A percentile compares a stretch with the other conserved stretches of the same genome.
Evolutionary conservation across 2,113 vertebrate genomes (phyloP).

Genomic region (Cavia porcellus): DNA sequence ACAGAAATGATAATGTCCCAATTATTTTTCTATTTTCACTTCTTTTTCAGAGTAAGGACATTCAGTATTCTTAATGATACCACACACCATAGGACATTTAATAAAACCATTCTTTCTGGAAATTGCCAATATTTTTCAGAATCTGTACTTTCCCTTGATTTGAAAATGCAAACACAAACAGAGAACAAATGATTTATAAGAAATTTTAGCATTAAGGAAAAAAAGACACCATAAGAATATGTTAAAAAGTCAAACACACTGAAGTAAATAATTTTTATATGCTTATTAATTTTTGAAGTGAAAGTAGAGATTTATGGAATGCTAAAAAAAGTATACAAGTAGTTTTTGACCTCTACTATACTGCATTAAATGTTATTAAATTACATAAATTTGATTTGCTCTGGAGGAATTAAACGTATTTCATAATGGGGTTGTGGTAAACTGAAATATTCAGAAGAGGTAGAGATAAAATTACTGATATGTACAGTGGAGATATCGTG

Average conservation of each 20-base stretch:
- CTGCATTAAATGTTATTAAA: neutral
- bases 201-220: neutral
- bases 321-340: conserved; percentile 5
- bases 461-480: neutral
- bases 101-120: neutral
- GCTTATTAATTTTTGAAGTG: conserved; percentile 49
- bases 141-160: neutral
- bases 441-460: neutral
- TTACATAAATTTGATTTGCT: conserved; percentile 24
- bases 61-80: neutral
- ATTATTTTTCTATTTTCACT: neutral
- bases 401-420: neutral
- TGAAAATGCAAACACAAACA: neutral
- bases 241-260: conserved; percentile 28
- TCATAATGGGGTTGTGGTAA: neutral
- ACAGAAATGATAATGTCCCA: neutral
- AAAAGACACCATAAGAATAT: neutral
- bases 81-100: conserved; percentile 10
- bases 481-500: neutral
- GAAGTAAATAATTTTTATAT: conserved; percentile 49
- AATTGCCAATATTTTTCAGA: conserved; percentile 45
- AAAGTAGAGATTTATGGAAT: conserved; percentile 46
- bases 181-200: neutral
- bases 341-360: neutral
- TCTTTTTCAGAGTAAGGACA: conserved; percentile 35